Percentiles rank a stretch among this genome's conserved stretches.
Evolutionary conservation across 1,140 invertebrate genomes (phyloP).

Genomic region (Eciton burchellii): DNA sequence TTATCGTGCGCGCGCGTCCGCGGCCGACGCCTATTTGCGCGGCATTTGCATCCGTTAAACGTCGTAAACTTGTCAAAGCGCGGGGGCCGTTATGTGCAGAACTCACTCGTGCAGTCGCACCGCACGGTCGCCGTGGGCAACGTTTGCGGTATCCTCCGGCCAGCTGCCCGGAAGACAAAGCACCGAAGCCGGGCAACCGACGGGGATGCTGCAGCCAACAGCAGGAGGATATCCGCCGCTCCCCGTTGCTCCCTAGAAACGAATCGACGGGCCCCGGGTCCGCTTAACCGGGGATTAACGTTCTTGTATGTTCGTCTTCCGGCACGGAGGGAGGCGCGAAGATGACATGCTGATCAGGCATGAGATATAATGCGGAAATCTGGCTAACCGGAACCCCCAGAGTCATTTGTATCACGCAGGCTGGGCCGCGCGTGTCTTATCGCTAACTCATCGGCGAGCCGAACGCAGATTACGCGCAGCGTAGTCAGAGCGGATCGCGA

Average conservation of each 20-base stretch:
- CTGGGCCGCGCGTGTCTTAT: slow-evolving; percentile 33
- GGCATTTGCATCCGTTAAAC: slow-evolving; percentile 74
- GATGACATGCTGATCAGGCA: slow-evolving; percentile 49
- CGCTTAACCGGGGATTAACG: slow-evolving; percentile 52
- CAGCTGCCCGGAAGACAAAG: slow-evolving; percentile 46
- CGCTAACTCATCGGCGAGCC: slow-evolving; percentile 4
- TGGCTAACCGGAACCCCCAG: slow-evolving; percentile 46
- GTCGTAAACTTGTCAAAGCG: slow-evolving; percentile 74
- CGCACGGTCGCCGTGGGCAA: slow-evolving; percentile 22
- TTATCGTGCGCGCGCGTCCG: no score
- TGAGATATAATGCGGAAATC: slow-evolving; percentile 56
- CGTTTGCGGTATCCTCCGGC: slow-evolving; percentile 58
- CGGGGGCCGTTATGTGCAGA: slow-evolving; percentile 54
- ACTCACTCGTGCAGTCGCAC: slow-evolving; percentile 34
- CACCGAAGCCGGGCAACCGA: neutral
- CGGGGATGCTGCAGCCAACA: neutral
- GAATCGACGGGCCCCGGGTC: slow-evolving; percentile 49
- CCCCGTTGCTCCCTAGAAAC: slow-evolving; percentile 56
- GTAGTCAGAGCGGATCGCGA: slow-evolving; percentile 35
- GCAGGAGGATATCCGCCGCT: slow-evolving; percentile 8
- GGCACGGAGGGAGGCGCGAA: neutral
- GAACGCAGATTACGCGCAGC: slow-evolving; percentile 32
- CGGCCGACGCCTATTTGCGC: neutral
- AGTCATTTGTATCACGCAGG: no score
- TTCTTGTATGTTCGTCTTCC: slow-evolving; percentile 43